A percentile compares a stretch with the other conserved stretches of the same genome.
phyloP scores from a whole-genome alignment of 2,797 vertebrate genomes.

The Bryconaethiops microstoma region DNA sequence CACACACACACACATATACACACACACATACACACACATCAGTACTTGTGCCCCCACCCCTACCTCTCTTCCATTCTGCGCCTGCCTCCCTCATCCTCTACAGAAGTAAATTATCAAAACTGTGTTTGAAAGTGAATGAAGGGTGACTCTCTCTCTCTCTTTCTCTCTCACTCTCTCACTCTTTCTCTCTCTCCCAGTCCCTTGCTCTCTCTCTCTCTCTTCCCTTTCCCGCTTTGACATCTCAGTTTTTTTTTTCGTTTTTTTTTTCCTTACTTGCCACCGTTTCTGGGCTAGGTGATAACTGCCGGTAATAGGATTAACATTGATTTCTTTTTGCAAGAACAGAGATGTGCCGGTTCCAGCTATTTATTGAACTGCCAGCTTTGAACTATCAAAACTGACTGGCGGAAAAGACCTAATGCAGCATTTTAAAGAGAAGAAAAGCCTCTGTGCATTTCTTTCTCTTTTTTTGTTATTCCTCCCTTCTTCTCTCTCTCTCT shows the following conservation, averaged over 20 bases:
- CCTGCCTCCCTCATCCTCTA: constrained; percentile 81
- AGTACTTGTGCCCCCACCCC: constrained; percentile 51
- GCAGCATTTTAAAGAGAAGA: constrained; percentile 94
- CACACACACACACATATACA: constrained; percentile 44
- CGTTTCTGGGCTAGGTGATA: constrained; percentile 99
- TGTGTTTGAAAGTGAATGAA: constrained; percentile 99
- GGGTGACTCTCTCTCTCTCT: constrained; percentile 85
- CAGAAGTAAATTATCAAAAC: constrained; percentile 95
- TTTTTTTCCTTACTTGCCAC: constrained; percentile 87
- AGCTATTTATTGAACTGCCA: constrained; percentile 99
- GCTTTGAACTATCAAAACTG: constrained; percentile 99
- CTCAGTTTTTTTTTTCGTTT: constrained; percentile 87
- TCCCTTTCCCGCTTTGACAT: constrained; percentile 92
- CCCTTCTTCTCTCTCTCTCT: constrained; percentile 74
- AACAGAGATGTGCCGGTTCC: constrained; percentile 99
- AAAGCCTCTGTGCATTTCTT: constrained; percentile 89
- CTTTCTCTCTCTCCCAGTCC: constrained; percentile 69
- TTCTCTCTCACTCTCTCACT: constrained; percentile 74
- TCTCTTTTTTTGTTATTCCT: constrained; percentile 85
- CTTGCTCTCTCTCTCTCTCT: constrained; percentile 74
- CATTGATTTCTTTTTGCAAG: constrained; percentile 99
- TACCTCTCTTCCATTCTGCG: constrained; percentile 41
- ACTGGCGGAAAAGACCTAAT: constrained; percentile 89
- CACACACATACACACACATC: constrained; percentile 54
- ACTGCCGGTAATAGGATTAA: constrained; percentile 99